These are phyloP conservation scores for Stegostoma tigrinum DNA, from an alignment of 2,113 vertebrate species.

Conservation along the genomic window DNA sequence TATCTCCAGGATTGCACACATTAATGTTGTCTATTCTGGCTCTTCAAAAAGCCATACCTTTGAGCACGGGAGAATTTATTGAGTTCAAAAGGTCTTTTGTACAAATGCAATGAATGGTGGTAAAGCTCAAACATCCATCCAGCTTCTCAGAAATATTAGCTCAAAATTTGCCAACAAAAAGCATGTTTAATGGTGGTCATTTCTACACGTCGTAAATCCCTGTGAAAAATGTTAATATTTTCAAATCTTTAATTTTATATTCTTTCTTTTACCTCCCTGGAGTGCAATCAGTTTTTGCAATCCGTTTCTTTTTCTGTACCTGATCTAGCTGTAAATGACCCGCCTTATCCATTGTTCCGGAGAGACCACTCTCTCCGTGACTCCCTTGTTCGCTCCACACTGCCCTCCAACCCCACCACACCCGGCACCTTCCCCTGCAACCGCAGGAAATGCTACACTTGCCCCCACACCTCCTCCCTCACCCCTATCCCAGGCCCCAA, in stretches of 20 bases:
- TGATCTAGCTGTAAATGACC: neutral
- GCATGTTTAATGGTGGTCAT: neutral
- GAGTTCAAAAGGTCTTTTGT: conserved; percentile 15
- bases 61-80: neutral
- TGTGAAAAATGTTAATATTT: neutral
- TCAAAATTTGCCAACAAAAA: neutral
- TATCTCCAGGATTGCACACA: neutral
- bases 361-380: too few relatives aligned
- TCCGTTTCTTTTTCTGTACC: neutral
- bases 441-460: too few relatives aligned
- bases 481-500: too few relatives aligned
- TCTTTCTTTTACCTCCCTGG: neutral
- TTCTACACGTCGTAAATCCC: neutral
- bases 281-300: neutral
- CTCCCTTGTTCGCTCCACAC: too few relatives aligned
- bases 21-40: neutral
- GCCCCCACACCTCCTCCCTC: too few relatives aligned
- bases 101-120: neutral
- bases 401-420: too few relatives aligned
- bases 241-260: neutral
- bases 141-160: neutral
- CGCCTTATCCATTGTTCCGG: neutral
- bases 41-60: neutral
- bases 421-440: too few relatives aligned
- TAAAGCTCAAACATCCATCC: neutral